Conservation (phyloP, 2,113 vertebrate species). For the Equus przewalskii region DNA sequence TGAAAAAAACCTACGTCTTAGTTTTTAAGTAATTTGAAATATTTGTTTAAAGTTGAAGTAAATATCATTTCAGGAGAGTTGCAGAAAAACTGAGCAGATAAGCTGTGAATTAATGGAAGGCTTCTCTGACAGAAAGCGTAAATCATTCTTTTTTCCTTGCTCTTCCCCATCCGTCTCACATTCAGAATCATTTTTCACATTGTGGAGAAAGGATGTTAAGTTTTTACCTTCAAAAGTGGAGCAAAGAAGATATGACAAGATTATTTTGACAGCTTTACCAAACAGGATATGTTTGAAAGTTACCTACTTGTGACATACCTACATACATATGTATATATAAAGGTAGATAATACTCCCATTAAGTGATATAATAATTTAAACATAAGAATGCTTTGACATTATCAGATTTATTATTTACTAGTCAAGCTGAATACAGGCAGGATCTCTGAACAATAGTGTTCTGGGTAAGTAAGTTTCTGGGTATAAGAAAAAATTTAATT, state of each 20-base stretch:
- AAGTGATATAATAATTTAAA: background rate
- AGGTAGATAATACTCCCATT: background rate
- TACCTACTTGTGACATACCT: background rate
- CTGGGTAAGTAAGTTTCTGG: background rate
- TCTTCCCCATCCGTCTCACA: background rate
- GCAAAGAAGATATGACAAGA: background rate
- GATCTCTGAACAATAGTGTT: background rate
- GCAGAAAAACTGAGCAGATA: background rate
- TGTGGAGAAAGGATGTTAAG: background rate
- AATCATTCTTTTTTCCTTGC: background rate
- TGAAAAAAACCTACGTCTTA: background rate
- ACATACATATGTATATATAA: background rate
- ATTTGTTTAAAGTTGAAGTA: constrained; percentile 18
- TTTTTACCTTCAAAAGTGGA: constrained; percentile 11
- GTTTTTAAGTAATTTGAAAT: constrained; percentile 29
- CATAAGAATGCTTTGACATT: background rate
- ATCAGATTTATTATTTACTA: background rate
- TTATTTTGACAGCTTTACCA: background rate
- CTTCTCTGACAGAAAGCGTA: background rate
- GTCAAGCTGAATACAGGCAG: background rate
- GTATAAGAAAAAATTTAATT: background rate
- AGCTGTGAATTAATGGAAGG: background rate
- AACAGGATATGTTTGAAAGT: background rate
- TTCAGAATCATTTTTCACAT: background rate
- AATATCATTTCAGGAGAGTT: background rate